These are phyloP conservation scores for Fabriciana adippe DNA, from an alignment of 2,888 invertebrate genomes.

Conservation along the genomic window DNA sequence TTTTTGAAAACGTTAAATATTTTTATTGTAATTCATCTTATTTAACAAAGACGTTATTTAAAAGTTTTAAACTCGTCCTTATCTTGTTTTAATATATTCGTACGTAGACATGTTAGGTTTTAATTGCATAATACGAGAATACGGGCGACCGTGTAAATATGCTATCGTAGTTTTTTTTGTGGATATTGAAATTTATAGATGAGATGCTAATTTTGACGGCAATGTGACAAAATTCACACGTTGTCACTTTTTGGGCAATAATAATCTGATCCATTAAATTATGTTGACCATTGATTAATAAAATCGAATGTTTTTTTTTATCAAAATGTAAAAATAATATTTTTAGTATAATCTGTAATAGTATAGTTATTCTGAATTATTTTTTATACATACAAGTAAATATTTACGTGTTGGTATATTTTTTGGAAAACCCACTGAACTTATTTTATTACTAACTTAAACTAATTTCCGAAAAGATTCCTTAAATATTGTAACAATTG, in stretches of 20 bases:
- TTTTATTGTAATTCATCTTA: background rate
- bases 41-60: background rate
- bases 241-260: slow-evolving; percentile 25
- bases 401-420: background rate
- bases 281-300: background rate
- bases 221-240: slow-evolving; percentile 23
- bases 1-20: background rate
- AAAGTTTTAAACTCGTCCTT: background rate
- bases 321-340: too few species aligned
- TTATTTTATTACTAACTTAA: background rate
- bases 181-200: slow-evolving; percentile 15
- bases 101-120: background rate
- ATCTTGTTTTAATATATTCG: slow-evolving; percentile 21
- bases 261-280: background rate
- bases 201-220: slow-evolving; percentile 26
- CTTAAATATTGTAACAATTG: slow-evolving; percentile 34
- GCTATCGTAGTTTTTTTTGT: slow-evolving; percentile 26
- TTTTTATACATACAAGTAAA: background rate
- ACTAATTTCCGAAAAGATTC: background rate
- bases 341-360: too few species aligned
- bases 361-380: too few species aligned
- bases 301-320: too few species aligned
- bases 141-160: slow-evolving; percentile 19
- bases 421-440: background rate
- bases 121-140: background rate